Evolutionary conservation across 2,797 vertebrate species (phyloP).

Genomic region (Pseudochromis fuscus): DNA sequence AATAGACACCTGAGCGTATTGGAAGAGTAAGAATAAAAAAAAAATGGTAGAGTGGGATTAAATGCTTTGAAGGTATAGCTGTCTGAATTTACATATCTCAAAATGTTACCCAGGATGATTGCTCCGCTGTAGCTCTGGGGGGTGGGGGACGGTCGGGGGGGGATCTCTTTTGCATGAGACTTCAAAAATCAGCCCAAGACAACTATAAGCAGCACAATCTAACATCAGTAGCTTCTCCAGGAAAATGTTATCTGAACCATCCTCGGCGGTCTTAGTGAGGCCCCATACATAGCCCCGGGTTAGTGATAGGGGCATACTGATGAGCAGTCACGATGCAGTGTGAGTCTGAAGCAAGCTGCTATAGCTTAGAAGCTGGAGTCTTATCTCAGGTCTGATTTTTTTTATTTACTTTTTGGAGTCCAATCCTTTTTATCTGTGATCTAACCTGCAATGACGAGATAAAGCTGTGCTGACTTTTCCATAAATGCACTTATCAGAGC

Average conservation of each 20-base stretch:
- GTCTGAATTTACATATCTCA: constrained; percentile 66
- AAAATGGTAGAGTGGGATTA: constrained; percentile 53
- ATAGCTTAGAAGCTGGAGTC: constrained; percentile 57
- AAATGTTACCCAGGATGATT: constrained; percentile 61
- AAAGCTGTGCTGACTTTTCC: constrained; percentile 82
- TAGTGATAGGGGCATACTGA: constrained; percentile 63
- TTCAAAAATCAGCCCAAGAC: constrained; percentile 60
- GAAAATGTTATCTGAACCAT: constrained; percentile 64
- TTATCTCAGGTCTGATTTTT: constrained; percentile 74
- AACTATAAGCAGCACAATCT: constrained; percentile 59
- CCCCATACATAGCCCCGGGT: constrained; percentile 53
- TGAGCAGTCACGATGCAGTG: constrained; percentile 60
- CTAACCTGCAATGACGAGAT: constrained; percentile 86
- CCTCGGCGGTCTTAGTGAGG: constrained; percentile 46
- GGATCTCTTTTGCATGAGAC: constrained; percentile 42
- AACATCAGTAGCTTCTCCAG: constrained; percentile 62
- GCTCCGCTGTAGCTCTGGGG: constrained; percentile 41
- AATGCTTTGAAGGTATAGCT: constrained; percentile 65
- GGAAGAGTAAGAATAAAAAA: constrained; percentile 46
- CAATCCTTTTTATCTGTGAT: constrained; percentile 83
- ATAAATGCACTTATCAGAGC: constrained; percentile 85
- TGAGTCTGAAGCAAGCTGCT: constrained; percentile 61
- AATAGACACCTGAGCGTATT: constrained; percentile 39
- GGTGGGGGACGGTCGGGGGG: constrained; percentile 16
- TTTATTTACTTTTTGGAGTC: constrained; percentile 75